These are phyloP conservation scores for Cyphomyrus plagiostoma DNA, from an alignment of 2,113 vertebrate species.

Conservation along the genomic window DNA sequence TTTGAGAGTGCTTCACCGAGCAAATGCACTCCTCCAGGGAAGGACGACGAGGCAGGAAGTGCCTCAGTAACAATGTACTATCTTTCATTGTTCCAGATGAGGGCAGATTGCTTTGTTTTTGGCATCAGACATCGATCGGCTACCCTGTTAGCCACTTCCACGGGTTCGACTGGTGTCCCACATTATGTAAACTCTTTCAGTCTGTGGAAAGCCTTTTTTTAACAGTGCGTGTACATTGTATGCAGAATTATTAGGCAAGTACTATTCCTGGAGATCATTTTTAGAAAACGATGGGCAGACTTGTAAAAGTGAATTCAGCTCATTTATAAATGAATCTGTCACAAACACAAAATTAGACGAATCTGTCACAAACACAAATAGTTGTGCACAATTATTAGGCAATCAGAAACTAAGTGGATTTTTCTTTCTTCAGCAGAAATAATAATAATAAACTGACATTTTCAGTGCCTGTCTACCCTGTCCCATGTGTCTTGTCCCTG, in stretches of 20 bases:
- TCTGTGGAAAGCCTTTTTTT: not conserved
- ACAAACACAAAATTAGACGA: no score
- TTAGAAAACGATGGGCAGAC: not conserved
- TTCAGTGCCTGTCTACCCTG: no score
- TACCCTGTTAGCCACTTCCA: not conserved
- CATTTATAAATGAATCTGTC: no score
- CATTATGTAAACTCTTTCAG: not conserved
- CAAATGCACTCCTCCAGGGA: not conserved
- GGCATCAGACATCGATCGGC: not conserved
- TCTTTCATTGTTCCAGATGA: not conserved
- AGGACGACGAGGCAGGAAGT: not conserved
- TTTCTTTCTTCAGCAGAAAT: no score
- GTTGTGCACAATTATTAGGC: no score
- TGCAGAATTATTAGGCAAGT: not conserved
- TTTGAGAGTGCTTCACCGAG: not conserved
- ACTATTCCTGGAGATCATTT: not conserved
- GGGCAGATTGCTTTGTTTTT: not conserved
- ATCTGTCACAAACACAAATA: no score
- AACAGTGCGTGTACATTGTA: not conserved
- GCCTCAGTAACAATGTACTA: no score
- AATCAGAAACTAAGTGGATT: no score
- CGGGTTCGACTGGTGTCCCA: not conserved
- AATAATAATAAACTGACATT: no score
- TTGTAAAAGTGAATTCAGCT: no score
- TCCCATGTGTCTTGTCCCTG: no score